These are phyloP conservation scores for Brachionus angularis DNA, from an alignment of 1,140 invertebrate species.

Conservation along the genomic window DNA sequence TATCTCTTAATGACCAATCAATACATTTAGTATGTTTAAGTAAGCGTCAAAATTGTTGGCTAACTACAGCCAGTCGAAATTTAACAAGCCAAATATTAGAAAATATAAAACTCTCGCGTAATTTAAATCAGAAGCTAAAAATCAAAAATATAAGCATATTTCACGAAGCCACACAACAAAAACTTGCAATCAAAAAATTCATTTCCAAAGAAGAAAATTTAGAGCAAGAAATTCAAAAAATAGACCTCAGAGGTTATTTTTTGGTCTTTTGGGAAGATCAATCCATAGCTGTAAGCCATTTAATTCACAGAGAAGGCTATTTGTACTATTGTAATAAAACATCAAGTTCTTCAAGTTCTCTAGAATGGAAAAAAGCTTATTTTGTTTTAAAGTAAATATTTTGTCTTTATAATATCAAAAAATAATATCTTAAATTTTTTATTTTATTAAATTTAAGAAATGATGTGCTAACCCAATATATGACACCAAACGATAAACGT, in stretches of 20 bases:
- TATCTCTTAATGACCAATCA: slow-evolving; percentile 14
- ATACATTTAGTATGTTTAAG: slow-evolving; percentile 42
- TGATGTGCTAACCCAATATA: slow-evolving; percentile 74
- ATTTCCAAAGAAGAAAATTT: slow-evolving; percentile 12
- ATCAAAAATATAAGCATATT: slow-evolving; percentile 12
- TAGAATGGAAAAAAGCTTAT: slow-evolving; percentile 74
- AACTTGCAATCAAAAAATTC: slow-evolving; percentile 33
- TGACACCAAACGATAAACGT: slow-evolving; percentile 65
- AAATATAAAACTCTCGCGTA: slow-evolving; percentile 10
- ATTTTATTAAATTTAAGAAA: slow-evolving; percentile 62
- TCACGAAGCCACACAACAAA: slow-evolving; percentile 38
- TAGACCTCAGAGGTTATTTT: slow-evolving; percentile 70
- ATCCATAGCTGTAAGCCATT: slow-evolving; percentile 62
- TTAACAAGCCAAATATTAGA: slow-evolving; percentile 33
- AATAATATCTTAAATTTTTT: not conserved
- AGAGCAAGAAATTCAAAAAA: slow-evolving; percentile 58
- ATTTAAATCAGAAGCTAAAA: not conserved
- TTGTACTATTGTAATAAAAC: slow-evolving; percentile 63
- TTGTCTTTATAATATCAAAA: not conserved
- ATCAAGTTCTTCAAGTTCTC: slow-evolving; percentile 51
- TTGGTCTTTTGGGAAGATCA: slow-evolving; percentile 71
- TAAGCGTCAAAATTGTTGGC: slow-evolving; percentile 12
- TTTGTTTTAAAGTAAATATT: slow-evolving; percentile 71
- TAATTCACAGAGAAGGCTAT: slow-evolving; percentile 72
- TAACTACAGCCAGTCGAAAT: slow-evolving; percentile 23